These are phyloP conservation scores for Tragelaphus oryx DNA, from an alignment of 2,797 vertebrate species.

Conservation along the genomic window DNA sequence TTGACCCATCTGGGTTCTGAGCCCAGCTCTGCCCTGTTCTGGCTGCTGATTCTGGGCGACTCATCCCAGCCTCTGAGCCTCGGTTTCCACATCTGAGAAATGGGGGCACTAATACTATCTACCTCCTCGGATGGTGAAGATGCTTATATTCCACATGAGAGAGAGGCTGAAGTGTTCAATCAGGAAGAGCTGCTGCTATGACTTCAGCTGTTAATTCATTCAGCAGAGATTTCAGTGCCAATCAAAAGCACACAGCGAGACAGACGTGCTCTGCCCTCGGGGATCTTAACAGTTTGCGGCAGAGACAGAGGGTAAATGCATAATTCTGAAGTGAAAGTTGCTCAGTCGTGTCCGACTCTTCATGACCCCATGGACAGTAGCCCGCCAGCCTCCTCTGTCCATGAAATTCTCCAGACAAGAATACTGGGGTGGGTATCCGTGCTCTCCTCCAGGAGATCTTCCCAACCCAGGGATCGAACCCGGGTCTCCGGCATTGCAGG, in stretches of 20 bases:
- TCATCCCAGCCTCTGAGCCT: background rate
- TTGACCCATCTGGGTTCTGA: background rate
- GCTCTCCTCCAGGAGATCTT: background rate
- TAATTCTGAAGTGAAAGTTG: background rate
- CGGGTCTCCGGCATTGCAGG: background rate
- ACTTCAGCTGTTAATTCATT: background rate
- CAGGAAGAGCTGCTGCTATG: background rate
- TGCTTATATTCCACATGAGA: background rate
- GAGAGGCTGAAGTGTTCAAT: background rate
- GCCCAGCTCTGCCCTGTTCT: background rate
- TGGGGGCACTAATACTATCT: background rate
- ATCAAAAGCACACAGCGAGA: background rate
- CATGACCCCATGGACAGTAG: background rate
- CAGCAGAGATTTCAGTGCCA: background rate
- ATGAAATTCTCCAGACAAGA: background rate
- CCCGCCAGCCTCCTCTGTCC: background rate
- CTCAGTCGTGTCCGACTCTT: background rate
- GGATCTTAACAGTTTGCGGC: background rate
- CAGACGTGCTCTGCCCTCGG: rapidly evolving
- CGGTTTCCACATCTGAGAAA: background rate
- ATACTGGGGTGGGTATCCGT: background rate
- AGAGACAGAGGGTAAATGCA: background rate
- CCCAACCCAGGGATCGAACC: background rate
- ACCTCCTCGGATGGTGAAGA: background rate
- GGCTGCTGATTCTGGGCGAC: background rate